Evolutionary conservation across 2,888 invertebrate genomes (phyloP).

Genomic region (Sesia bembeciformis): DNA sequence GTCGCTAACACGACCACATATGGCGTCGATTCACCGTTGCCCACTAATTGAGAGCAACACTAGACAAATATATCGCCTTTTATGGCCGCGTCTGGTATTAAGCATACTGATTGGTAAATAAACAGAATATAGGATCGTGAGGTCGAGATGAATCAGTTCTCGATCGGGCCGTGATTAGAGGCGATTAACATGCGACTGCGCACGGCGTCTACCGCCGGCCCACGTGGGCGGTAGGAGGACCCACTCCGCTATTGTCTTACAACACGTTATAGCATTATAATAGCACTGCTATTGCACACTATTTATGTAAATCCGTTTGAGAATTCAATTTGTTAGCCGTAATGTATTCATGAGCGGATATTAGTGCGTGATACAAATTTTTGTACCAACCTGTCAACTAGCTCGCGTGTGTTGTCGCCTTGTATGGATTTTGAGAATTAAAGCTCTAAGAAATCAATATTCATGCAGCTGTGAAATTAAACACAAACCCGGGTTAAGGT

Average conservation of each 20-base stretch:
- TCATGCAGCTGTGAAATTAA: no score
- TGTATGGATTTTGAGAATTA: not conserved
- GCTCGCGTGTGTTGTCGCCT: conserved; percentile 21
- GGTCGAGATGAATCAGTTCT: conserved; percentile 62
- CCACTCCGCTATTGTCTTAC: conserved; percentile 62
- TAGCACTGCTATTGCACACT: conserved; percentile 63
- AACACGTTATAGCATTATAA: conserved; percentile 64
- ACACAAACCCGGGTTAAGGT: no score
- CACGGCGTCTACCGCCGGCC: conserved; percentile 14
- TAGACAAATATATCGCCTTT: conserved; percentile 69
- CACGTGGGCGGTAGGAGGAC: conserved; percentile 67
- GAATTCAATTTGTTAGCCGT: conserved; percentile 66
- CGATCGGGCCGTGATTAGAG: conserved; percentile 66
- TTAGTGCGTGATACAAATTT: conserved; percentile 22
- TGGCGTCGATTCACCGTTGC: conserved; percentile 58
- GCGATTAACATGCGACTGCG: conserved; percentile 60
- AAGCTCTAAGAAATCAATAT: no score
- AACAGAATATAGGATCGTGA: conserved; percentile 56
- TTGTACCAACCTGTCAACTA: conserved; percentile 44
- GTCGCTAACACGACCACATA: conserved; percentile 63
- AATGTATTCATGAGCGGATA: conserved; percentile 54
- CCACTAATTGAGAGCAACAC: conserved; percentile 66
- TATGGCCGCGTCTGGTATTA: conserved; percentile 58
- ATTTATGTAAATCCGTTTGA: conserved; percentile 66
- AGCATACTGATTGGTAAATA: conserved; percentile 66